A percentile compares a stretch with the other conserved stretches of the same genome.
Evolutionary conservation across 1,140 invertebrate genomes (phyloP).

Genomic region (Rhopalosiphum maidis): DNA sequence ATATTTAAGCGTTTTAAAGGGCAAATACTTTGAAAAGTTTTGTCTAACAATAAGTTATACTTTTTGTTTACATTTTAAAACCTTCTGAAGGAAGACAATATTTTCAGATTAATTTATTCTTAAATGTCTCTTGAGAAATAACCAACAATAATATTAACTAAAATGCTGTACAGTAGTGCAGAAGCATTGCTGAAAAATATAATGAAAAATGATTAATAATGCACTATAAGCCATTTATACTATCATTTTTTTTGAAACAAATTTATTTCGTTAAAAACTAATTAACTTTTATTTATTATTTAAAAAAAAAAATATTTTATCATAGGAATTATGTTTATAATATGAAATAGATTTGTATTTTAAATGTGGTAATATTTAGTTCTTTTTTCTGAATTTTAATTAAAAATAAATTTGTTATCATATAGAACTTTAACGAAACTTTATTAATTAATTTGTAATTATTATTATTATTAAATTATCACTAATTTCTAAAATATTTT

Average conservation of each 20-base stretch:
- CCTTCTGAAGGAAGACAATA: background rate
- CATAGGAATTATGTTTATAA: background rate
- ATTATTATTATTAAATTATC: background rate
- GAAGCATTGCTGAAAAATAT: background rate
- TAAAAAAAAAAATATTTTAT: background rate
- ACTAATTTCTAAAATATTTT: background rate
- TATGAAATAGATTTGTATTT: background rate
- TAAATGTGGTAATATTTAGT: background rate
- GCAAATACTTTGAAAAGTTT: background rate
- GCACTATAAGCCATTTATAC: background rate
- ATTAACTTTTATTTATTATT: background rate
- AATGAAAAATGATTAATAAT: background rate
- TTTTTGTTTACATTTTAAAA: background rate
- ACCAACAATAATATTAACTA: background rate
- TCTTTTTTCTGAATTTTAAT: background rate
- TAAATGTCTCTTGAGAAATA: constrained; percentile 8
- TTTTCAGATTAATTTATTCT: background rate
- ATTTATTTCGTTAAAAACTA: constrained; percentile 2
- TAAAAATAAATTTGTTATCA: background rate
- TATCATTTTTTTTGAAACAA: background rate
- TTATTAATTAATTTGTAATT: background rate
- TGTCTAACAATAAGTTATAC: background rate
- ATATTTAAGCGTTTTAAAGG: background rate
- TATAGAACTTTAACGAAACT: background rate
- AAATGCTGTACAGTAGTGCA: background rate